Percentiles rank a stretch among this genome's conserved stretches.
Conservation (phyloP, 2,797 vertebrate genomes). For the Macrochelys suwanniensis region DNA sequence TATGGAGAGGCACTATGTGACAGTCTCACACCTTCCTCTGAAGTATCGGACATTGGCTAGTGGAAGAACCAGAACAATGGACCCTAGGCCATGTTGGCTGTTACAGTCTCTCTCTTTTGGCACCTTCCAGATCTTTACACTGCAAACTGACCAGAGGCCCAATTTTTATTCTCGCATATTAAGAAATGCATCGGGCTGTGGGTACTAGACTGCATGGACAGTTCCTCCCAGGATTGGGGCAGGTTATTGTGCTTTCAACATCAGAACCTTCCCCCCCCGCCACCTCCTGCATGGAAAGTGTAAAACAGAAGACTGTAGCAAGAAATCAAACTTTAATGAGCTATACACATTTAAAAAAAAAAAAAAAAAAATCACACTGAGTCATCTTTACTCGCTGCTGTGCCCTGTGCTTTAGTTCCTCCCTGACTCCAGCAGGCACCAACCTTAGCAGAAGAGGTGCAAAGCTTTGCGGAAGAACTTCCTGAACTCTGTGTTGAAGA, state of each 20-base stretch:
- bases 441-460: constrained; percentile 80
- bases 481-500: constrained; percentile 94
- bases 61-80: not conserved
- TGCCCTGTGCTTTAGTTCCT: not conserved
- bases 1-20: not conserved
- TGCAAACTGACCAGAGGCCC: not conserved
- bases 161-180: not conserved
- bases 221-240: not conserved
- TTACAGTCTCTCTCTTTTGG: not conserved
- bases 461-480: constrained; percentile 92
- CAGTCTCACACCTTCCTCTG: not conserved
- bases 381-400: not conserved
- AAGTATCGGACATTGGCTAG: not conserved
- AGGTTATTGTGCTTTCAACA: not conserved
- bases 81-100: not conserved
- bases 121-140: not conserved
- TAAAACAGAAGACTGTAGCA: constrained; percentile 26
- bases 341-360: constrained; percentile 58
- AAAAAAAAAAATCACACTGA: not conserved
- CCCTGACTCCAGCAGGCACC: not conserved
- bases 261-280: not conserved
- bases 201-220: not conserved
- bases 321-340: constrained; percentile 77
- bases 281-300: not conserved
- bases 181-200: not conserved